Evolutionary conservation across 2,888 invertebrate genomes (phyloP), one percentile per base, ranked within the genome.

Genomic region (Anoncus sp.): DNA sequence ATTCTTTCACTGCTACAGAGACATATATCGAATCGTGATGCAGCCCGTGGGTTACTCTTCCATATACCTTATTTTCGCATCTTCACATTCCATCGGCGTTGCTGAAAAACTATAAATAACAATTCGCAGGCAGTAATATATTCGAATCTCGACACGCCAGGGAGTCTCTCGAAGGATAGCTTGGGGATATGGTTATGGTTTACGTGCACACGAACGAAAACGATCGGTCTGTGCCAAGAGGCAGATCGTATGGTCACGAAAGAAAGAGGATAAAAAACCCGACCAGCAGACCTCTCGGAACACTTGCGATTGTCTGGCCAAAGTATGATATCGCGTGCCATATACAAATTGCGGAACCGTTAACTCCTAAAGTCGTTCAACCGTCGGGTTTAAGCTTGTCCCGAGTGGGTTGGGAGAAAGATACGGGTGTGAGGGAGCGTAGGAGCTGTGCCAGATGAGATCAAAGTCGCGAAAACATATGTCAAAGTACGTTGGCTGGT

Each of bases 71-170:
- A 14, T 35, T 63, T 55, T 12, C 14, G 40, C 40, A 65, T 65
- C 40, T 66, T 38, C 38, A 38, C 31, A 51, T 66, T 59, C 57
- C 24, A 65, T 67, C 24, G 71, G 43, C 55, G 59, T 49, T 47
- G 51, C 43, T 18, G 20, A 57, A 16, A 38, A 47, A 60, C 67
- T 71, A 60, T 84, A 81, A 83, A 81, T 84, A 85, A 83, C 57
- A 79, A 75, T 78, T 53, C 71, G 22, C 35, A 51, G 57, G 71
- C 65, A 79, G 51, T 81, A 83, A 60, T 74, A 80, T 82, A 83
- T 84, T 83, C 79, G 81, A 82, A 82, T 84, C 81, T 79, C 43
- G 47, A 59, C 81, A 82, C 73, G 82, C 83, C 79, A 83, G 72
- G 72, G 62, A 70, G 57, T 67, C 49, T 18, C 75, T 43, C 27